Evolutionary conservation across 2,888 invertebrate species (phyloP), one percentile per base, ranked within the genome.

Genomic region (Nomada fabriciana): DNA sequence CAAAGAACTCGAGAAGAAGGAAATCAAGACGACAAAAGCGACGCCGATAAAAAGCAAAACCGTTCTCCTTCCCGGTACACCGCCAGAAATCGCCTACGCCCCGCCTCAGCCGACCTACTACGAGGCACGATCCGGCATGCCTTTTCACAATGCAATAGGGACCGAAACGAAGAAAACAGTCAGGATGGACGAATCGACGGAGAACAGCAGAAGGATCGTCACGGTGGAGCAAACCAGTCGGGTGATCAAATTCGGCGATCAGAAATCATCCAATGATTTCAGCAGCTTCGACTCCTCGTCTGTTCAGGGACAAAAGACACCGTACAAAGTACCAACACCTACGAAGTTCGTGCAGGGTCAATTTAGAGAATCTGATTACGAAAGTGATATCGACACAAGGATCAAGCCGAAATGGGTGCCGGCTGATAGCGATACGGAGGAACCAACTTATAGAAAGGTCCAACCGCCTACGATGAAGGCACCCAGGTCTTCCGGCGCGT

Each of bases 171-270:
- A 96, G 73, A 96, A 96, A 88, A 95, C 95, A n/a, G 95, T 96
- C 92, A 95, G 96, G 88, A 96, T 96, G 94, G 95, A 96, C 84
- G 97, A 97, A 90, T 95, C 96, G 0, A 96, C 96, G 9, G 96
- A 96, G 89, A 95, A 95, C 52, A 95, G 95, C 43, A 95, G 96
- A 86, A 94, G 96, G 84, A 95, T 95, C 36, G 95, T 96, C 42
- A 96, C 96, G 81, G 95, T 96, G 86, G 96, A 96, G 86, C 96
- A 96, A 92, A 97, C 96, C 0, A 96, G 96, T 83, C 95, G 96
- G 65, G 95, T 96, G 0, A 96, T 97, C 52, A 96, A 96, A 88
- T 96, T 96, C 80, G 96, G 96, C 18, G 95, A 95, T 63, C 86
- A 88, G 20, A 83, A 85, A 63, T 82, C 84, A 15, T 80, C 81